A percentile compares a stretch with the other conserved stretches of the same genome.
phyloP scores from a whole-genome alignment of 2,797 vertebrate species.

The Scarus forsteni region DNA sequence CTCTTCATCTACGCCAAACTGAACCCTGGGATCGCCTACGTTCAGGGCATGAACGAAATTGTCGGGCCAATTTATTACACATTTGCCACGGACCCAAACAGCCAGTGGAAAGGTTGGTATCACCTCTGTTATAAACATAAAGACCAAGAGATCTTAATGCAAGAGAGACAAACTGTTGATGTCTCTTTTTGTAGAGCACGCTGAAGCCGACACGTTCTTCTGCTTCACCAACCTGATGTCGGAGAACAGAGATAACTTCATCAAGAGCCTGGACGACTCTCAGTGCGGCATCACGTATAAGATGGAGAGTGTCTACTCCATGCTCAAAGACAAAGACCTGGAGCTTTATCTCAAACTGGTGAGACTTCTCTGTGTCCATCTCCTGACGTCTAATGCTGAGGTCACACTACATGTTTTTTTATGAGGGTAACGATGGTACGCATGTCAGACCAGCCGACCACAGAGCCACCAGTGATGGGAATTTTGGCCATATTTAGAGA shows the following conservation, averaged over 20 bases:
- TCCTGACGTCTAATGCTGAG: too few relatives aligned
- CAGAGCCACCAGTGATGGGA: too few relatives aligned
- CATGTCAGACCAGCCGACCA: too few relatives aligned
- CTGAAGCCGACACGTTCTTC: conserved; percentile 97
- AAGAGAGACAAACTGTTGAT: neutral
- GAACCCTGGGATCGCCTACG: conserved; percentile 97
- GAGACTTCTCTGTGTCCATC: conserved; percentile 43
- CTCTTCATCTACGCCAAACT: conserved; percentile 99
- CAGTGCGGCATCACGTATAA: conserved; percentile 98
- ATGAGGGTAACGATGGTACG: too few relatives aligned
- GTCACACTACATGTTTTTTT: too few relatives aligned
- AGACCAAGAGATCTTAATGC: neutral
- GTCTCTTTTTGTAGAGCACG: conserved; percentile 86
- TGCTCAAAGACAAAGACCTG: conserved; percentile 93
- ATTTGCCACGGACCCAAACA: conserved; percentile 95
- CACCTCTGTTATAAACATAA: accelerated
- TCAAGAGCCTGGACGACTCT: conserved; percentile 97
- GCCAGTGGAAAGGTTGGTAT: conserved; percentile 91
- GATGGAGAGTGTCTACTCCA: conserved; percentile 98
- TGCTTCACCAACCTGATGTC: conserved; percentile 99
- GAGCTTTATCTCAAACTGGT: conserved; percentile 96
- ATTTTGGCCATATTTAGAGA: too few relatives aligned
- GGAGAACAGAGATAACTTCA: conserved; percentile 98
- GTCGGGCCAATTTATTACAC: conserved; percentile 98
- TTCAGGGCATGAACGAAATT: conserved; percentile 99